phyloP scores from a whole-genome alignment of 2,113 vertebrate species.

The Chaetura pelagica region DNA sequence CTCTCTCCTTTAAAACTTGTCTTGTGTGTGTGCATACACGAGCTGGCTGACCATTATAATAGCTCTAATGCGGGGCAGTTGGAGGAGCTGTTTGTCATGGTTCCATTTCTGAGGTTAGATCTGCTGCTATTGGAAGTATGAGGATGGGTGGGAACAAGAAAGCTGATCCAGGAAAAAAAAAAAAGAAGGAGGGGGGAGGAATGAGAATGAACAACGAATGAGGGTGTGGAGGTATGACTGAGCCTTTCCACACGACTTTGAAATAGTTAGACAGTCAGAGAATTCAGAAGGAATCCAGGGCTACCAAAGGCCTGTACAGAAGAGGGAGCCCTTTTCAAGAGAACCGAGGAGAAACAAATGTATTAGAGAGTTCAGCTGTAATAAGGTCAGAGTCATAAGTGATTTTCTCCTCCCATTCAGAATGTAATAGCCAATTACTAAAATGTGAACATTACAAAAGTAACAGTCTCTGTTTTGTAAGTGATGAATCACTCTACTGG shows the following conservation, averaged over 20 bases:
- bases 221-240: slow-evolving; percentile 52
- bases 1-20: neutral
- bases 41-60: neutral
- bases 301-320: neutral
- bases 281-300: slow-evolving; percentile 32
- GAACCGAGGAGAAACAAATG: neutral
- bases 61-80: neutral
- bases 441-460: neutral
- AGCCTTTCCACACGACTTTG: slow-evolving; percentile 2
- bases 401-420: neutral
- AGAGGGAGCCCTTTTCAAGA: slow-evolving; percentile 54
- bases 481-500: slow-evolving; percentile 34
- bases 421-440: neutral
- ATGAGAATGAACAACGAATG: neutral
- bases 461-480: neutral
- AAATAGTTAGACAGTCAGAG: slow-evolving; percentile 38
- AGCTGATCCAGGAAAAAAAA: neutral
- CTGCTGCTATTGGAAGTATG: neutral
- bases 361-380: neutral
- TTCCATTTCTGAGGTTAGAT: neutral
- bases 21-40: neutral
- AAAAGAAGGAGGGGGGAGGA: neutral
- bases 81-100: neutral
- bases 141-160: slow-evolving; percentile 37
- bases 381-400: neutral